Percentiles rank a stretch among this genome's conserved stretches.
Conservation (phyloP, 2,888 invertebrate genomes). For the Drosophila melanosoma region DNA sequence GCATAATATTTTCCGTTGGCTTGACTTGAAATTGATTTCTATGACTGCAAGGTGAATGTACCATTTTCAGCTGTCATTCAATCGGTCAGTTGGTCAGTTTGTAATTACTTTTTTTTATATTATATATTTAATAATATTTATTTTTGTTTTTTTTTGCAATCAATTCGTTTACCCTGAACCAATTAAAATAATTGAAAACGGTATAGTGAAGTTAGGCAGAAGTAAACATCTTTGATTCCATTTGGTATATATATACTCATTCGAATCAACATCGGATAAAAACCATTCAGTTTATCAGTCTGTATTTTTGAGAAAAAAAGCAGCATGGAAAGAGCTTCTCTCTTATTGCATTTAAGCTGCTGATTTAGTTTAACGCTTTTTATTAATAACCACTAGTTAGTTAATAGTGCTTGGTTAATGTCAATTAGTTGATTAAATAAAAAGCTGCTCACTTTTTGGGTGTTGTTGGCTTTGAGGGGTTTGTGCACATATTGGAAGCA, state of each 20-base stretch:
- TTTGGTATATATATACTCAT: not conserved
- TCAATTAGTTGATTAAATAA: not conserved
- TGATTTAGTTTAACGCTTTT: too few relatives aligned
- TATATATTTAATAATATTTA: not conserved
- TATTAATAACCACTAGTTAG: not conserved
- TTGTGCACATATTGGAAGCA: not conserved
- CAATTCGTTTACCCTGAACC: not conserved
- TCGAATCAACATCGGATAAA: not conserved
- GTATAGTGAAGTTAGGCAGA: not conserved
- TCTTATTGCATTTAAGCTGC: not conserved
- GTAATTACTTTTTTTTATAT: not conserved
- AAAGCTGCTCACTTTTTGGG: not conserved
- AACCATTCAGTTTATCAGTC: not conserved
- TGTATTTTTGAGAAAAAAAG: not conserved
- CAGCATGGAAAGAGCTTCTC: not conserved
- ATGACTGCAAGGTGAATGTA: slow-evolving; percentile 47
- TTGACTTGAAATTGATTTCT: slow-evolving; percentile 73
- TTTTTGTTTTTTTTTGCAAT: not conserved
- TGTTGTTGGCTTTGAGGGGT: not conserved
- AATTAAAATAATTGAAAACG: not conserved
- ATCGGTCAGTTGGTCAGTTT: slow-evolving; percentile 4
- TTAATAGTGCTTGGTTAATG: not conserved
- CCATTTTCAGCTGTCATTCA: slow-evolving; percentile 16
- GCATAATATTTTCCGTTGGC: slow-evolving; percentile 60
- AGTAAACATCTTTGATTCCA: not conserved